Evolutionary conservation across 2,113 vertebrate genomes (phyloP), one percentile per base, ranked within the genome.

Genomic region (Pterocles gutturalis): DNA sequence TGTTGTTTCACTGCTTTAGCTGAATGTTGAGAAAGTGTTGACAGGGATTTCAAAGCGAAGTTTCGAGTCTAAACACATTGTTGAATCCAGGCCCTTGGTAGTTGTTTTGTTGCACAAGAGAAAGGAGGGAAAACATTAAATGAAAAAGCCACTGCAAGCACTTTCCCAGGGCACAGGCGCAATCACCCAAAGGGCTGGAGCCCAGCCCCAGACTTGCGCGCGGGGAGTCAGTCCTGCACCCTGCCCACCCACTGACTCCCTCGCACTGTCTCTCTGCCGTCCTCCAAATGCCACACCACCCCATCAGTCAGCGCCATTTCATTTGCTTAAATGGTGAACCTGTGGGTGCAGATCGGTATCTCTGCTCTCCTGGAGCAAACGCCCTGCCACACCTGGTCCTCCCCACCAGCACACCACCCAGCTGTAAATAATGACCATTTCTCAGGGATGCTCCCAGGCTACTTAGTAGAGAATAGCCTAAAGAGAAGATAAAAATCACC

Each of bases 11-110:
- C 16, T 45, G 73, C 62, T 87, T 65, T 60, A 95, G 84, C 57
- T 82, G 61, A 93, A 93, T 41, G 48, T 36, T 87, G 84, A 73
- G 65, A 71, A 95, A 96, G 87, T 33, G 81, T 57, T 94, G 94
- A 97, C 96, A 94, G 70, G 61, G 87, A 75, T 89, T 97, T 96
- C 93, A 94, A 95, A 96, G 87, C 61, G 89, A 87, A 66, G 12
- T 71, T 94, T 89, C 5, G 29, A 79, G 70, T 72, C 89, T 87
- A 87, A 90, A 82, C 64, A 76, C 65, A 87, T 67, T 85, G 87
- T 57, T 82, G 65, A 95, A 92, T 72, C 41, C 77, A 89, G 54
- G 70, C 83, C 70, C 75, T 89, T 70, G 25, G 73, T 95, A 82
- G 87, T 31, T 91, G 57, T 76, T 83, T 83, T 67, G 60, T 84